Conservation (phyloP, 2,113 vertebrate genomes). For the Neogale vison region DNA sequence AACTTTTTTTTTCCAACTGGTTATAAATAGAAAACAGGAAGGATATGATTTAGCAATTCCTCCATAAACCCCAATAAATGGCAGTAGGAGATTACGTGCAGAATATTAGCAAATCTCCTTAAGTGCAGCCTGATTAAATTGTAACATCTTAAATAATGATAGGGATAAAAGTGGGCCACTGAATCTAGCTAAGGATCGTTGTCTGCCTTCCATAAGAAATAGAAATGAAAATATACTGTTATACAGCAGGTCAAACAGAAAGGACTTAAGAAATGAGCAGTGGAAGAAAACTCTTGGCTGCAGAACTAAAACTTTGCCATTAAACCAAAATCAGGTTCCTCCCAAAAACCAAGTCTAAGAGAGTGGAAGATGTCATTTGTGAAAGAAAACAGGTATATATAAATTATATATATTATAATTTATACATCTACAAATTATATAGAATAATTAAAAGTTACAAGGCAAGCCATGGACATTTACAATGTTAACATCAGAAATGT, state of each 20-base stretch:
- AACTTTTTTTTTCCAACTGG: neutral
- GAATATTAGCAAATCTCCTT: neutral
- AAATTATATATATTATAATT: no score
- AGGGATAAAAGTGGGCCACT: constrained; percentile 11
- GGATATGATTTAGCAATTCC: neutral
- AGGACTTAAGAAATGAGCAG: neutral
- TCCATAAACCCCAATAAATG: neutral
- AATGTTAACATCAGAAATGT: neutral
- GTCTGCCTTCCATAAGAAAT: neutral
- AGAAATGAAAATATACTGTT: neutral
- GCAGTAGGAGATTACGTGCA: neutral
- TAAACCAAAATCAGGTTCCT: constrained; percentile 8
- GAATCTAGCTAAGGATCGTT: neutral
- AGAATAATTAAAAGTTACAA: constrained; percentile 18
- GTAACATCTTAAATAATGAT: neutral
- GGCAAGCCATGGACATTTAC: neutral
- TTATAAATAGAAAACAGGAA: neutral
- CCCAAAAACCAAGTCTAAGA: neutral
- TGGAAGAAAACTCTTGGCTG: neutral
- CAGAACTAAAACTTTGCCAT: neutral
- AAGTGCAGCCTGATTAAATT: constrained; percentile 36
- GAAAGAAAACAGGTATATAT: neutral
- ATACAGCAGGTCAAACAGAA: neutral
- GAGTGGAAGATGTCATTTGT: neutral
- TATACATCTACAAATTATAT: neutral